Evolutionary conservation across 2,797 vertebrate genomes (phyloP), one percentile per base, ranked within the genome.

Genomic region (Chelon auratus): DNA sequence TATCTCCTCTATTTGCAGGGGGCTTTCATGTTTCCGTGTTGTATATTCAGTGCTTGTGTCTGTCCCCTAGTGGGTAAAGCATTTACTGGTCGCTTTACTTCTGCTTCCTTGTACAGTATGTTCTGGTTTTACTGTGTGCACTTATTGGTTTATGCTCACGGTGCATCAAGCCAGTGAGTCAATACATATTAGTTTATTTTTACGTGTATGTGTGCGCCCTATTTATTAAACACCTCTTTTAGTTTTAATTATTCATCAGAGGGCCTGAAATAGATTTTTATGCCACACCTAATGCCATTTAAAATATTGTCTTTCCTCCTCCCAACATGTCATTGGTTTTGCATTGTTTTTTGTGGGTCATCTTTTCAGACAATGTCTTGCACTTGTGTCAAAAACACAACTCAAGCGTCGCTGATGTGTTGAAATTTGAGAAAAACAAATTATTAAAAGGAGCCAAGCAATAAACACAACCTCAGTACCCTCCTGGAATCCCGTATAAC

Each of bases 361-460:
- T 22, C 22, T 22, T 22, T 22, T 22, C 18, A 51, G 15, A 40
- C 50, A 40, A 11, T 18, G 2, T 15, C 45, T 45, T 45, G 42
- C 17, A n/a, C 15, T 42, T 42, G 22, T 42, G 40, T 42, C 40
- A 42, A 3, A 42, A 42, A 40, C 11, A 42, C 12, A 42, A 42
- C 12, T 42, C 40, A 42, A 22, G 22, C 22, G 22, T 22, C 22
- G 22, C 22, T 22, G 22, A 22, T 22, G 2, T 22, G 22, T 22
- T 22, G 40, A 50, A 45, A 62, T 62, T 17, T 18, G 7, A 17
- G 57, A 62, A 60, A 78, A 72, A 3, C 2, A 1, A 22, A 78
- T 78, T 43, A 22, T 22, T 26, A 56, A 72, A 62, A 43, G 60
- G 20, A 79, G 76, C 30, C 30, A 22, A 48, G 17, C 51, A 18